A percentile compares a stretch with the other conserved stretches of the same genome.
Conservation (phyloP, 2,113 vertebrate genomes). For the Muntiacus reevesi region DNA sequence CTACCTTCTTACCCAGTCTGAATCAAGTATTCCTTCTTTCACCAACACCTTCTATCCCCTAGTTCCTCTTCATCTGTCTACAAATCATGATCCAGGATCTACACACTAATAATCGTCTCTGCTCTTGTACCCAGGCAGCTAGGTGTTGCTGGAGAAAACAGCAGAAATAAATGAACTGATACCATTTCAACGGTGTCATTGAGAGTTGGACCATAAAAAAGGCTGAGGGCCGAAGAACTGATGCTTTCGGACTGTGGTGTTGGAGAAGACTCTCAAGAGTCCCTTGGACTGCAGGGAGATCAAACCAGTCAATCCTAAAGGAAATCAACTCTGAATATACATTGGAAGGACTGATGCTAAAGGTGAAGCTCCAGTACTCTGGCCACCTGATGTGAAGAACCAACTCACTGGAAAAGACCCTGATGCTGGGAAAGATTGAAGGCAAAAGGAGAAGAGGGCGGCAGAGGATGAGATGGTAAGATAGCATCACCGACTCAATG, state of each 20-base stretch:
- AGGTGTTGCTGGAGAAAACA: neutral
- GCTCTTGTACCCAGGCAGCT: neutral
- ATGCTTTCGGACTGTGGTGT: neutral
- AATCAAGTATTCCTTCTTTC: neutral
- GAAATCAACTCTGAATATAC: neutral
- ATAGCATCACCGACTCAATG: neutral
- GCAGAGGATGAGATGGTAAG: neutral
- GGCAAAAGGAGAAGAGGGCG: neutral
- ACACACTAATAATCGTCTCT: neutral
- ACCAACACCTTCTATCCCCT: neutral
- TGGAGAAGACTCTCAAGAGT: neutral
- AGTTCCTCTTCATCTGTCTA: neutral
- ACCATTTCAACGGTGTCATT: neutral
- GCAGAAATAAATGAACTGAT: neutral
- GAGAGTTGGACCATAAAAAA: neutral
- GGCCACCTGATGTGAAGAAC: neutral
- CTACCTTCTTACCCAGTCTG: neutral
- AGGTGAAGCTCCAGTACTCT: neutral
- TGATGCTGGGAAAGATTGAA: neutral
- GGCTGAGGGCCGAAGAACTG: neutral
- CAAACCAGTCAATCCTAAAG: neutral
- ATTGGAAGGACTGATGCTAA: neutral
- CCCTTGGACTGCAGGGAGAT: neutral
- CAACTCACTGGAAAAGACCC: neutral
- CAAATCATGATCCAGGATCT: neutral